phyloP scores from a whole-genome alignment of 2,113 vertebrate genomes.

The Corythoichthys intestinalis region DNA sequence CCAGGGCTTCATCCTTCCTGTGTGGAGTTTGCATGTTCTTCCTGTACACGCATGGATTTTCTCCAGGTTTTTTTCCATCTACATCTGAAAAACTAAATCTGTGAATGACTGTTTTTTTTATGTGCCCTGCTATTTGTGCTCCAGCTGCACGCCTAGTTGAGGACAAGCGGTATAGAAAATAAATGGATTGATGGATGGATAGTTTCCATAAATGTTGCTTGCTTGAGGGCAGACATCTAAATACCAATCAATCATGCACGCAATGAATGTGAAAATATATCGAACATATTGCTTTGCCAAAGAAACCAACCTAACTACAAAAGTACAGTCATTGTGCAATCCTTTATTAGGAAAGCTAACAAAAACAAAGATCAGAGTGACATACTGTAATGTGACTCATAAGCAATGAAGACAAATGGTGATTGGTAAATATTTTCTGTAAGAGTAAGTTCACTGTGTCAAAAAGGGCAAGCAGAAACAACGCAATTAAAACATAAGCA shows the following conservation, averaged over 20 bases:
- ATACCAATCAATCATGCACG: not conserved
- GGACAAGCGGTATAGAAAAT: not conserved
- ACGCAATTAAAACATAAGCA: slow-evolving; percentile 1
- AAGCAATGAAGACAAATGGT: not conserved
- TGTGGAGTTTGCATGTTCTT: not conserved
- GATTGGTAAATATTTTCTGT: not conserved
- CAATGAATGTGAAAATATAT: not conserved
- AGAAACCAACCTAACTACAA: not conserved
- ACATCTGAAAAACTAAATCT: no score
- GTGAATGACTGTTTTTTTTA: no score
- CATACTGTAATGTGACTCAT: not conserved
- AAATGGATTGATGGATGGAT: not conserved
- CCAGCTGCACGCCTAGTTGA: not conserved
- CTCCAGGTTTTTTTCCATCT: no score
- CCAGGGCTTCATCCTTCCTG: no score
- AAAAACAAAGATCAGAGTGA: not conserved
- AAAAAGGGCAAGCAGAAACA: not conserved
- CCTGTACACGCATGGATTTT: no score
- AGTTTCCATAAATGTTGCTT: not conserved
- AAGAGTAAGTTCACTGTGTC: not conserved
- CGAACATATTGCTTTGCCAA: not conserved
- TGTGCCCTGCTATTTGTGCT: no score
- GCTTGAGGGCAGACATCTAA: not conserved
- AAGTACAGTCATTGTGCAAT: not conserved
- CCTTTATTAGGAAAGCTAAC: not conserved